These are phyloP conservation scores for Himalopsyche tibetana DNA, from an alignment of 2,888 invertebrate species.

Conservation along the genomic window DNA sequence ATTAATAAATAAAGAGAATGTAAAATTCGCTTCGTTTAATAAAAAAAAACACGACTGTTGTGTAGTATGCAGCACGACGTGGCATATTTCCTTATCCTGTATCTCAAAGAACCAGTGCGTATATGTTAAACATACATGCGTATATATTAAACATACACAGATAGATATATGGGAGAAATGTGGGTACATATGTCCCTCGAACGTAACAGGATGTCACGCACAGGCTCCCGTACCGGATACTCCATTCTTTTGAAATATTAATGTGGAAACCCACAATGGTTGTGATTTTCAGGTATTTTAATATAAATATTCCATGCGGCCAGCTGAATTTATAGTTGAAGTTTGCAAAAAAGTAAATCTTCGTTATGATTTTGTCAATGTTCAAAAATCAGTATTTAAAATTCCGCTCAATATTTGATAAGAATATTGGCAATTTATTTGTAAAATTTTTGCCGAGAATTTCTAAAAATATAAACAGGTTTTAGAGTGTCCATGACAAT, in stretches of 20 bases:
- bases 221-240: conserved; percentile 43
- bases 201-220: conserved; percentile 57
- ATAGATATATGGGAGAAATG: conserved; percentile 26
- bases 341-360: neutral
- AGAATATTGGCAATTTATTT: neutral
- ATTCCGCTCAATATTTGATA: neutral
- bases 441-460: neutral
- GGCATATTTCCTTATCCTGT: conserved; percentile 15
- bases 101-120: neutral
- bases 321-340: conserved; percentile 47
- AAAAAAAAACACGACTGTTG: neutral
- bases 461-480: neutral
- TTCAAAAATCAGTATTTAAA: neutral
- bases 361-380: neutral
- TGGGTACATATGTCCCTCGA: conserved; percentile 38
- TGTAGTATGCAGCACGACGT: neutral
- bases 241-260: conserved; percentile 60
- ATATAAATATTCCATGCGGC: conserved; percentile 59
- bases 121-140: conserved; percentile 28
- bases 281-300: conserved; percentile 62
- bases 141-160: conserved; percentile 26
- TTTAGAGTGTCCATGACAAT: neutral
- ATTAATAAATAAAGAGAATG: too few relatives aligned
- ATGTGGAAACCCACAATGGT: conserved; percentile 48
- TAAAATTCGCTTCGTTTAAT: neutral